phyloP scores from a whole-genome alignment of 2,797 vertebrate genomes.

The Phalanger gymnotis region DNA sequence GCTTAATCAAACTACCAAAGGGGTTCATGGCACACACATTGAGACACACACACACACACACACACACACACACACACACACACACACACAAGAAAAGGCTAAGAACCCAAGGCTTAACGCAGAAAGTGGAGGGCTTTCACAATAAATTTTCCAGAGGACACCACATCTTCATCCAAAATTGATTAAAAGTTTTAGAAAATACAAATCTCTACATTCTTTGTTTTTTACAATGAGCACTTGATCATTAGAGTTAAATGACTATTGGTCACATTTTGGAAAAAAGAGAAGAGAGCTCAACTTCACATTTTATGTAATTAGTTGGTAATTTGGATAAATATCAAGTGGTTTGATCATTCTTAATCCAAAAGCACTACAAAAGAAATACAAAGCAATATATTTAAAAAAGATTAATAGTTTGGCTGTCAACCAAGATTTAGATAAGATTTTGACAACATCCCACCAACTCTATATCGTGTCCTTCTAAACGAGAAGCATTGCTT shows the following conservation, averaged over 20 bases:
- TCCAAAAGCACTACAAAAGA: conserved; percentile 20
- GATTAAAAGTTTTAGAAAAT: neutral
- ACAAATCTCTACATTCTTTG: neutral
- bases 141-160: neutral
- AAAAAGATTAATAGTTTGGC: conserved; percentile 34
- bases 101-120: neutral
- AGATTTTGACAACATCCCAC: conserved; percentile 27
- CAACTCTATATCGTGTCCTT: neutral
- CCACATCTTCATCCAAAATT: neutral
- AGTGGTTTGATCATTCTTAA: conserved; percentile 34
- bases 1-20: neutral
- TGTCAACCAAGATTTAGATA: conserved; percentile 13
- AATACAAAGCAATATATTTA: conserved; percentile 25
- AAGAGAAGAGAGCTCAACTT: neutral
- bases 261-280: neutral
- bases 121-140: neutral
- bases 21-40: neutral
- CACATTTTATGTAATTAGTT: neutral
- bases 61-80: no score
- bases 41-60: no score
- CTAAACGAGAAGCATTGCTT: conserved; percentile 53
- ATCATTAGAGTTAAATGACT: neutral
- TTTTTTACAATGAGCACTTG: neutral
- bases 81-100: neutral
- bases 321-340: neutral